These are phyloP conservation scores for Axis porcinus DNA, from an alignment of 2,113 vertebrate species.

Conservation along the genomic window DNA sequence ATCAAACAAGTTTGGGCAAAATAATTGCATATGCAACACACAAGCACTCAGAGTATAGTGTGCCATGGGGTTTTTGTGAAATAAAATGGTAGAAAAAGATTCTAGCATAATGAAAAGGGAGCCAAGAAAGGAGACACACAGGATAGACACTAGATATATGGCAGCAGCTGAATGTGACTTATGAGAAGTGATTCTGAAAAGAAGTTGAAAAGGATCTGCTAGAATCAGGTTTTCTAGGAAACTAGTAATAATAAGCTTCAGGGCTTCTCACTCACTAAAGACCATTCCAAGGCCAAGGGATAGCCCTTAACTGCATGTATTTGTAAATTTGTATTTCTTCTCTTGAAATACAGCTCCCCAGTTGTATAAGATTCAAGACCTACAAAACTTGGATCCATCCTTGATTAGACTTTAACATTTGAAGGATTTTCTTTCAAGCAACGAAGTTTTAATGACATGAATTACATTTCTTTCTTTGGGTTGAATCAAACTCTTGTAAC, in stretches of 20 bases:
- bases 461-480: slow-evolving; percentile 22
- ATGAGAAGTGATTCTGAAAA: not conserved
- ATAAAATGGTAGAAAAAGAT: not conserved
- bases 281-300: not conserved
- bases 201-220: not conserved
- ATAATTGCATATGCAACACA: not conserved
- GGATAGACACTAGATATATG: not conserved
- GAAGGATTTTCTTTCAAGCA: not conserved
- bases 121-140: not conserved
- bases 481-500: not conserved
- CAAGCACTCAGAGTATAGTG: not conserved
- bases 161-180: not conserved
- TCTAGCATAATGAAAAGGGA: not conserved
- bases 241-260: not conserved
- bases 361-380: not conserved
- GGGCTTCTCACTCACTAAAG: not conserved
- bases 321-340: not conserved
- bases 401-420: not conserved
- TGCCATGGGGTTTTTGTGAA: not conserved
- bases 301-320: not conserved
- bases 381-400: not conserved
- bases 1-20: not conserved
- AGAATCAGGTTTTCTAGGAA: not conserved
- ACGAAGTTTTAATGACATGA: not conserved
- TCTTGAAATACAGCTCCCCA: not conserved